phyloP scores from a whole-genome alignment of 2,797 vertebrate species.

The Falco peregrinus region DNA sequence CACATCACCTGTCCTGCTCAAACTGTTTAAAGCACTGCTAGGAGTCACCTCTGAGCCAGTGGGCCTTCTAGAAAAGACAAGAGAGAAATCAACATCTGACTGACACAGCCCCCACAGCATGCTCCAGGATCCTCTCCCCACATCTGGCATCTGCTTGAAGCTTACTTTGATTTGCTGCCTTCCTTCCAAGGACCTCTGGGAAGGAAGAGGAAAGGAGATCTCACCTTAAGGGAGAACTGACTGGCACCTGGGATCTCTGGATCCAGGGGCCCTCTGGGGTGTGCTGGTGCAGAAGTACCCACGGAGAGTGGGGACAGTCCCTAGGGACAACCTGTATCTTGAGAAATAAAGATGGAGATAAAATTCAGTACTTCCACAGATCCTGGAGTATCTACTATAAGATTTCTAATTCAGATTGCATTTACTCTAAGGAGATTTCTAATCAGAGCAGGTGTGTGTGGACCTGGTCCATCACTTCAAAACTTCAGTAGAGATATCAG shows the following conservation, averaged over 20 bases:
- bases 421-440: not conserved
- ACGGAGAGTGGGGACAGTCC: accelerated
- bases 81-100: not conserved
- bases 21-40: not conserved
- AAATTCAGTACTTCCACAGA: not conserved
- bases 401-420: not conserved
- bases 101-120: not conserved
- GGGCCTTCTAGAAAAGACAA: not conserved
- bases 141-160: not conserved
- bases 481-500: not conserved
- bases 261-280: not conserved
- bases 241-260: not conserved
- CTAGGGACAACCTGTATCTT: not conserved
- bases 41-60: not conserved
- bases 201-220: not conserved
- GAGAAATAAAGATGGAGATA: not conserved
- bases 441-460: not conserved
- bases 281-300: not conserved
- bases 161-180: not conserved
- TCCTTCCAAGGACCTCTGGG: not conserved
- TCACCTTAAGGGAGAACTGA: not conserved
- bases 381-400: not conserved
- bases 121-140: not conserved
- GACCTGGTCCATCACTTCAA: not conserved
- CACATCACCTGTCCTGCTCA: not conserved